Conservation (phyloP, 2,113 vertebrate species). For the Pterocles burchelli region DNA sequence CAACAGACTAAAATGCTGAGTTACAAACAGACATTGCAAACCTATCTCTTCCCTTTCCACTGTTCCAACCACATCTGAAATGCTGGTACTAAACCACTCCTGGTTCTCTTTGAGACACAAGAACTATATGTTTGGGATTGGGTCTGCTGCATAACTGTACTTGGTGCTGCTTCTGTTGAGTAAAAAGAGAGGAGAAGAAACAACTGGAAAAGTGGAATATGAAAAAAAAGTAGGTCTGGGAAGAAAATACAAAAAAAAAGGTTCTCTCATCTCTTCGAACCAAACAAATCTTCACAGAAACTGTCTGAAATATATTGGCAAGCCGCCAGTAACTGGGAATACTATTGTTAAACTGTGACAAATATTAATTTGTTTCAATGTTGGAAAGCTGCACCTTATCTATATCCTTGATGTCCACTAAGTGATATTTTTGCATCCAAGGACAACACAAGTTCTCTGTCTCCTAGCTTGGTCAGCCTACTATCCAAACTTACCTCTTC, state of each 20-base stretch:
- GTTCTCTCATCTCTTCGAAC: neutral
- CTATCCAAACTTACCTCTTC: neutral
- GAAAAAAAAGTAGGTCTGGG: neutral
- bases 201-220: neutral
- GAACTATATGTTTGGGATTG: accelerated
- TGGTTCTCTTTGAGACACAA: neutral
- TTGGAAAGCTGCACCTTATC: neutral
- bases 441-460: neutral
- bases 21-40: neutral
- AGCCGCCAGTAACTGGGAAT: neutral
- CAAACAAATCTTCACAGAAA: neutral
- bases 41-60: neutral
- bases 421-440: neutral
- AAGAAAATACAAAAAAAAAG: neutral
- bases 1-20: neutral
- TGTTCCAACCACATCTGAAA: neutral
- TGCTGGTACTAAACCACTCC: neutral
- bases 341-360: neutral
- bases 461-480: neutral
- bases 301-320: neutral
- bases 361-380: neutral
- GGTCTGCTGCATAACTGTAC: neutral
- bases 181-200: neutral
- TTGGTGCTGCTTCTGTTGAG: neutral
- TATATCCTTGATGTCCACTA: neutral